These are phyloP conservation scores for Nerophis ophidion DNA, from an alignment of 2,113 vertebrate species.

Conservation along the genomic window DNA sequence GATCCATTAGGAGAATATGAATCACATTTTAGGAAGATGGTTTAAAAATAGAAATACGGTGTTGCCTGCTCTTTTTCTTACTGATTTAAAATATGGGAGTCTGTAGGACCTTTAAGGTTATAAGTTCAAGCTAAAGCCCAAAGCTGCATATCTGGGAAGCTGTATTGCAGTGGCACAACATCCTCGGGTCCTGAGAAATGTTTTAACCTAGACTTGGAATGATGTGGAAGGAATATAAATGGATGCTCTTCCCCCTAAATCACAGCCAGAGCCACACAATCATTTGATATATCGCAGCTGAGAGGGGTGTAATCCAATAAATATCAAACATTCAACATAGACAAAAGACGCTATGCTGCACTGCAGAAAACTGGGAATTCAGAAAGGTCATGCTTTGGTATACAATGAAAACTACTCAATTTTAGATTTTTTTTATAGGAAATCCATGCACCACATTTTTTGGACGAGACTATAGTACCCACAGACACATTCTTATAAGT, in stretches of 20 bases:
- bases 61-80: conserved; percentile 15
- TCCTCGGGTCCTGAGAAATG: conserved; percentile 30
- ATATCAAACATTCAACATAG: conserved; percentile 9
- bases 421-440: not conserved
- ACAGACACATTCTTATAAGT: not conserved
- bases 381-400: conserved; percentile 7
- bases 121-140: conserved; percentile 22
- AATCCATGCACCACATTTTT: not conserved
- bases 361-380: conserved; percentile 15
- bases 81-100: conserved; percentile 6
- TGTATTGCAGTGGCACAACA: conserved; percentile 11
- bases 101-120: conserved; percentile 38
- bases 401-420: not conserved
- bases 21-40: not conserved
- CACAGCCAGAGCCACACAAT: conserved; percentile 17
- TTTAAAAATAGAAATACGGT: conserved; percentile 7
- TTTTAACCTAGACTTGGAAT: conserved; percentile 11
- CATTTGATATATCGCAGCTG: conserved; percentile 20
- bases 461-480: not conserved
- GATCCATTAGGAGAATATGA: not conserved
- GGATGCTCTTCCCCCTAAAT: conserved; percentile 10
- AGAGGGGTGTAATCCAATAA: conserved; percentile 16
- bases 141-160: conserved; percentile 21
- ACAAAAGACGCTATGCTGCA: conserved; percentile 13
- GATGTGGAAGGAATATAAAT: conserved; percentile 10